Base-by-base conservation (phyloP, 2,888 invertebrate genomes). In the Heliconius cydno region DNA sequence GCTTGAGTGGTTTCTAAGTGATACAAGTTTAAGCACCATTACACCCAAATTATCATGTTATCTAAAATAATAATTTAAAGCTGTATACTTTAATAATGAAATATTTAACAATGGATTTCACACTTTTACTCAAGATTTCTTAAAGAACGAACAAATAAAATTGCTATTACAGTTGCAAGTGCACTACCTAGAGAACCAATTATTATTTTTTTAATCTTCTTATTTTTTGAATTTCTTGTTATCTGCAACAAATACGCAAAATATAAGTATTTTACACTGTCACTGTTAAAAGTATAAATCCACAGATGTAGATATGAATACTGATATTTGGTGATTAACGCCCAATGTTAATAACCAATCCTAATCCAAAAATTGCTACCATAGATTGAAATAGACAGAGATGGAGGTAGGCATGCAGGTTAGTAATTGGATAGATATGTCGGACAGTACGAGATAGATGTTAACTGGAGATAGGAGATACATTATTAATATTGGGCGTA, bases 141-240 rank as follows among this genome's bases (percentile, higher is more conserved):
- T 71, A 94, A 82, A 34, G 94, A 94, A 76, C 88, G 87, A 15
- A 90, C 85, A 89, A 94, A 94, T 57, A 91, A 85, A 30, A 92
- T 86, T 66, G 91, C 87, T 79, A 94, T 82, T 28, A 91, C 84
- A 73, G 87, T 90, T 84, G 94, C 89, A 3, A 89, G 87, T 57
- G 88, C 90, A 84, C 91, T 90, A 25, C 95, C 94, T 30, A 92
- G 78, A 38, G 91, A 87, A n/a, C 91, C 94, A 68, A 94, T 91
- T 46, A 94, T 73, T 38, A 94, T 84, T 82, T 94, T 94, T 84
- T 92, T 94, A 78, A 86, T 91, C 81, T 86, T 90, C 67, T 81
- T 88, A 57, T 83, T 85, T 30, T 81, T 87, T 52, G 88, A 80
- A 34, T 86, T 86, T 66, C 83, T 79, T 41, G 84, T 82, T 66